Evolutionary conservation across 2,888 invertebrate genomes (phyloP), one percentile per base, ranked within the genome.

Genomic region (Coleophora deauratella): DNA sequence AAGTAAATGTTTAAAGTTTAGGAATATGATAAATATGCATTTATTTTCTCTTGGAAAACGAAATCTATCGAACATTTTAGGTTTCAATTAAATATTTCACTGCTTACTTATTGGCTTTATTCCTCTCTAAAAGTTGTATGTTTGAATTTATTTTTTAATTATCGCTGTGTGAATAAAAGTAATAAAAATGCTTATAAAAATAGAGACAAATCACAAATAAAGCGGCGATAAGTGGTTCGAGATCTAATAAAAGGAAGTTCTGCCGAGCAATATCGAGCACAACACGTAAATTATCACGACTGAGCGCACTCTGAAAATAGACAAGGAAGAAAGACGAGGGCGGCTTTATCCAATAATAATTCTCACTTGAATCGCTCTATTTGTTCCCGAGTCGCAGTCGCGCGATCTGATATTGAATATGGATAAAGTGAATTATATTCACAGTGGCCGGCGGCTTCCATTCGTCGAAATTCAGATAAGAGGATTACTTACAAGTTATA

Each of bases 401-500:
- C 71, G 66, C 76, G 77, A 79, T 79, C 77, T 78, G 82, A 82
- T 82, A 82, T 82, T 81, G 79, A 84, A 82, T 82, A 80, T 80
- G 77, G 78, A 80, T 79, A 81, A 81, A 80, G 76, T 80, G 79
- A 81, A 78, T 81, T 81, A 80, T 79, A 73, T 73, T 71, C 72
- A 59, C 75, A 75, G 73, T 73, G 72, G 71, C 70, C 70, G 66
- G 63, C 62, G 72, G 64, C 73, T 74, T 64, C 73, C 71, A 72
- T 71, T 74, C 73, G 67, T 65, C 63, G 69, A 73, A 72, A 67
- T 61, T 54, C 59, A 67, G 74, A 69, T 76, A 77, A 81, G 79
- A 74, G 79, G 81, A 81, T 84, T 82, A 79, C 76, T 77, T 75
- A 79, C 76, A 80, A 81, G 59, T 80, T 79, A 79, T 84, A 84